These are phyloP conservation scores for Eurystomus glaucurus DNA, from an alignment of 2,797 vertebrate species.

Conservation along the genomic window DNA sequence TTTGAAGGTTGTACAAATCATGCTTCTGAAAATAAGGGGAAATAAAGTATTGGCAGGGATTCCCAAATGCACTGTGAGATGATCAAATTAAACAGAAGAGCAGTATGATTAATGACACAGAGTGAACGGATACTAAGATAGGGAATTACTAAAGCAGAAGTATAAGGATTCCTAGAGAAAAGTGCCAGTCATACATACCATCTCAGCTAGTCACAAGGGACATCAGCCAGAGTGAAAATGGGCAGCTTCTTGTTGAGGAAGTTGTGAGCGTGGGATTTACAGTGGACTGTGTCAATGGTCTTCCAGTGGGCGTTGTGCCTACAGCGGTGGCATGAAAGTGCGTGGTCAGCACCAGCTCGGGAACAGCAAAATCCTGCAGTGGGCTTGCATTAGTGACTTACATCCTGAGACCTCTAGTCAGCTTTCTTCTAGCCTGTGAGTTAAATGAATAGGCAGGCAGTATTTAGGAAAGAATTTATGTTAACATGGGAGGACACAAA, in stretches of 20 bases:
- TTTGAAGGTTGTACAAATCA: not conserved
- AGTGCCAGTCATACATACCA: not conserved
- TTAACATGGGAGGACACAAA: not conserved
- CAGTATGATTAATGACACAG: not conserved
- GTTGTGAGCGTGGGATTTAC: not conserved
- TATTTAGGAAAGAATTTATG: not conserved
- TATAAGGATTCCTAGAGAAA: not conserved
- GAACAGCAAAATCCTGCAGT: not conserved
- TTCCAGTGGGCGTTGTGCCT: not conserved
- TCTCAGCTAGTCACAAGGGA: not conserved
- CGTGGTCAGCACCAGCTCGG: fast-evolving
- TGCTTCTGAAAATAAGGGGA: not conserved
- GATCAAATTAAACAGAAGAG: not conserved
- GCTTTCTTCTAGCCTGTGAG: not conserved
- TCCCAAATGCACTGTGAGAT: not conserved
- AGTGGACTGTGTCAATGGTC: not conserved
- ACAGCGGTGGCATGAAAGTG: not conserved
- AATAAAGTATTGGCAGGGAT: not conserved
- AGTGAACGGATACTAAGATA: not conserved
- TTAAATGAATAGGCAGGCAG: not conserved
- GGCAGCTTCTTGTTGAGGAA: not conserved
- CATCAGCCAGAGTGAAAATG: not conserved
- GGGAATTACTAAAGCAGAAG: not conserved
- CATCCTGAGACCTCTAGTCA: not conserved
- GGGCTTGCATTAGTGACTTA: not conserved